Evolutionary conservation across 2,797 vertebrate species (phyloP).

Genomic region (Myripristis murdjan): DNA sequence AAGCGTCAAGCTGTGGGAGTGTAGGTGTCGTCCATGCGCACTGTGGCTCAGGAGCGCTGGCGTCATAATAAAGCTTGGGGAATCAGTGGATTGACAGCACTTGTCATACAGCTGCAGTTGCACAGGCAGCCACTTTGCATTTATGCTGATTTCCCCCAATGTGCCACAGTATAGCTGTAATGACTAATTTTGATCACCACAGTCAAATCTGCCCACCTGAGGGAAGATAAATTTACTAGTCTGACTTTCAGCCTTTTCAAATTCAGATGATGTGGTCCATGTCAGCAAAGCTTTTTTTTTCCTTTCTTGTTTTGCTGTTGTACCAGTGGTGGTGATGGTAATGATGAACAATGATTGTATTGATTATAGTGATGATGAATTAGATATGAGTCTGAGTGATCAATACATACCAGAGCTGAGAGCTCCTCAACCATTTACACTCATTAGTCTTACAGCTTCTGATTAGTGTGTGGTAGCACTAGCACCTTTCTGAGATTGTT

Average conservation of each 20-base stretch:
- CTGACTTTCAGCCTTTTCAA: conserved; percentile 43
- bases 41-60: conserved; percentile 40
- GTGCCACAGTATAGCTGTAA: conserved; percentile 14
- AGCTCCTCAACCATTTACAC: conserved; percentile 52
- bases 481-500: conserved; percentile 45
- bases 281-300: conserved; percentile 33
- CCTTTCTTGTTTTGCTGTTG: not conserved
- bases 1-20: conserved; percentile 56
- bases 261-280: not conserved
- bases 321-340: conserved; percentile 28
- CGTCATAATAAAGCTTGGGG: conserved; percentile 51
- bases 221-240: conserved; percentile 29
- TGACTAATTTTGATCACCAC: conserved; percentile 34
- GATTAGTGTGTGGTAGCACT: conserved; percentile 58
- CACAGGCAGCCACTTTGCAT: conserved; percentile 47
- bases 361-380: conserved; percentile 54
- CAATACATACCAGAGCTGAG: conserved; percentile 65
- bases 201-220: conserved; percentile 36
- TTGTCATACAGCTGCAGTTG: conserved; percentile 51
- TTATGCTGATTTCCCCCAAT: conserved; percentile 45
- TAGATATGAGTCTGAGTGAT: conserved; percentile 57
- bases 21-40: conserved; percentile 49
- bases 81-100: conserved; percentile 65
- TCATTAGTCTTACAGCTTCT: conserved; percentile 71
- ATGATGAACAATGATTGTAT: too few relatives aligned